Percentiles rank a stretch among this genome's conserved stretches.
Evolutionary conservation across 2,888 invertebrate species (phyloP).

Genomic region (Oeneis ivallda): DNA sequence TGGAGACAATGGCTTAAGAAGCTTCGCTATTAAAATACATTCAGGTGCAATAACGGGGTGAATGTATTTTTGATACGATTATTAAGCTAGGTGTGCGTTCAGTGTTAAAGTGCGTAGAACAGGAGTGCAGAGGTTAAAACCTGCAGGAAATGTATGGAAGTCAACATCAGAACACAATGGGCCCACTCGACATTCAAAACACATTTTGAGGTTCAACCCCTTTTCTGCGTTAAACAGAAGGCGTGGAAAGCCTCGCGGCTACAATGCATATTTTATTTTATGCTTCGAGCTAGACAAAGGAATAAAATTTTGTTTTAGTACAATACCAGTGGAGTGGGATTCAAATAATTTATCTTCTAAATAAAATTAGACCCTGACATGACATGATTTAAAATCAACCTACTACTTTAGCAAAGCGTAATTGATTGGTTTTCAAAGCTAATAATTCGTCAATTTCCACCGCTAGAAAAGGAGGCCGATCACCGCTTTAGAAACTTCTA

Average conservation of each 20-base stretch:
- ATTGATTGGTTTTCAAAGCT: no score
- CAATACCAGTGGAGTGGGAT: no score
- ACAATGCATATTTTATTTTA: not conserved
- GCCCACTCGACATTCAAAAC: conserved; percentile 37
- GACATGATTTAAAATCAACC: no score
- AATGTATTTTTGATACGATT: not conserved
- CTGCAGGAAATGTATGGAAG: conserved; percentile 30
- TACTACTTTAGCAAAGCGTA: no score
- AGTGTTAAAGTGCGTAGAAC: conserved; percentile 25
- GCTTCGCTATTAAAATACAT: not conserved
- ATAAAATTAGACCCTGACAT: no score
- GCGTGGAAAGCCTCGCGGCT: conserved; percentile 31
- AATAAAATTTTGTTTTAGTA: no score
- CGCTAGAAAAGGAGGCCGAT: no score
- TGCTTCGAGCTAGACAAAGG: not conserved
- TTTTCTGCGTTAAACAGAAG: conserved; percentile 34
- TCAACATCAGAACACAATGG: conserved; percentile 33
- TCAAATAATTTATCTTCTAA: no score
- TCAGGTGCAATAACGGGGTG: no score
- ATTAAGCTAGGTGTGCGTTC: not conserved
- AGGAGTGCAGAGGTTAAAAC: conserved; percentile 19
- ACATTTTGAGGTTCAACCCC: conserved; percentile 35
- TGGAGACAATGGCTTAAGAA: no score
- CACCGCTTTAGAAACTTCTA: no score
- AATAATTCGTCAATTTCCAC: no score